These are phyloP conservation scores for Brachypteracias leptosomus DNA, from an alignment of 2,113 vertebrate species.

Conservation along the genomic window DNA sequence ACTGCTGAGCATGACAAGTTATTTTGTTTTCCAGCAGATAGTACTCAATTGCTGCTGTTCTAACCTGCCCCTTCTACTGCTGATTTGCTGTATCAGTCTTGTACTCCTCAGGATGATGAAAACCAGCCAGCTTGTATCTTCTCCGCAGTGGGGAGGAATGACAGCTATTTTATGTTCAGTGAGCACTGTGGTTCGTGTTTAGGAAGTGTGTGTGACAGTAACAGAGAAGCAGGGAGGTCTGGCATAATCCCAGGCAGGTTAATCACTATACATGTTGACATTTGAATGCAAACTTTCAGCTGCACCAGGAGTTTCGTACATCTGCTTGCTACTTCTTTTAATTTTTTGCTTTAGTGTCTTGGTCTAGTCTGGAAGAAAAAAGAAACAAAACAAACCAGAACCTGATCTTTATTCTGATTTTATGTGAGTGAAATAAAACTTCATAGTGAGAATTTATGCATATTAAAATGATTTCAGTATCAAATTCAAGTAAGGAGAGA, in stretches of 20 bases:
- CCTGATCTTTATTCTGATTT: no score
- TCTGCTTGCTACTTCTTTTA: neutral
- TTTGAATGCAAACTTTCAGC: neutral
- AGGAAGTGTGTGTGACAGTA: neutral
- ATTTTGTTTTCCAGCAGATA: neutral
- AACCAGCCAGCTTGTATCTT: neutral
- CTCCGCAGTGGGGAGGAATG: neutral
- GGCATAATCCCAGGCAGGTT: neutral
- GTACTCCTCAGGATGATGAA: neutral
- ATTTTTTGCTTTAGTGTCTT: neutral
- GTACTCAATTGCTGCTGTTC: neutral
- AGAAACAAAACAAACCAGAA: no score
- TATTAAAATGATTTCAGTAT: neutral
- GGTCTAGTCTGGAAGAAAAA: neutral
- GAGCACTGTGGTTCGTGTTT: neutral
- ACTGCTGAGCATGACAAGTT: neutral
- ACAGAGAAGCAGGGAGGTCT: neutral
- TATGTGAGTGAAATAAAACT: neutral
- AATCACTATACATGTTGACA: neutral
- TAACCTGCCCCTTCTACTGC: neutral
- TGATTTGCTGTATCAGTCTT: neutral
- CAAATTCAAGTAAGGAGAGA: neutral
- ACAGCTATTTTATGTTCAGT: neutral
- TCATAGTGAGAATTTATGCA: neutral
- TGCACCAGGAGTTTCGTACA: neutral